Evolutionary conservation across 2,888 invertebrate species (phyloP), one percentile per base, ranked within the genome.

Genomic region (Diarsia mendica): DNA sequence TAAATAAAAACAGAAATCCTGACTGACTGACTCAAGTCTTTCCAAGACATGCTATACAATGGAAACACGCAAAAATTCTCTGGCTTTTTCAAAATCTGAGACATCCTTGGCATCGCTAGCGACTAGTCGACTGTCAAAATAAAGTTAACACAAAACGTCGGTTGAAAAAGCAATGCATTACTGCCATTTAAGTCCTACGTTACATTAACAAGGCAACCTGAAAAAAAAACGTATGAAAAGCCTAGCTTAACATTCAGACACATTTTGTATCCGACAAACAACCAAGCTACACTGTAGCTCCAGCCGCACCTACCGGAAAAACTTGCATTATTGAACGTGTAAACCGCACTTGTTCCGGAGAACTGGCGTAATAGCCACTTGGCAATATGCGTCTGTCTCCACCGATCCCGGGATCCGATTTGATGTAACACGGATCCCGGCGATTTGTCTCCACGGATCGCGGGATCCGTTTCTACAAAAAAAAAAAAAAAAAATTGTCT

Each of bases 241-340:
- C 15, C 11, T 15, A 39, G 23, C 18, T 15, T 8, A 23, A 0
- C n/a, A 23, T 39, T 10, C 5, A 75, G 53, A 46, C 46, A 39
- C 28, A 28, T 28, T 28, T 28, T 28, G 28, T n/a, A 67, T 44
- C 39, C 11, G 2, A 13, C 18, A 23, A n/a, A 33, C 3, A 11
- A 33, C 8, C 3, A 4, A 1, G 0, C 11, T 13, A 48, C 0
- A 23, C 3, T 2, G 20, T 3, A 60, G 0, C 10, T 23, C 13
- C 15, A 10, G 1, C 23, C 33, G 1, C 53, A 51, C 0, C 33
- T 23, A 49, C 46, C 66, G 67, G 61, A 68, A 84, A 58, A 73
- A 61, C 28, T 55, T 80, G 65, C 85, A 80, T 84, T 84, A 80
- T 84, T 73, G 55, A 80, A 60, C 81, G 39, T 46, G 48, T 66